Evolutionary conservation across 2,113 vertebrate species (phyloP).

Genomic region (Plotosus lineatus): DNA sequence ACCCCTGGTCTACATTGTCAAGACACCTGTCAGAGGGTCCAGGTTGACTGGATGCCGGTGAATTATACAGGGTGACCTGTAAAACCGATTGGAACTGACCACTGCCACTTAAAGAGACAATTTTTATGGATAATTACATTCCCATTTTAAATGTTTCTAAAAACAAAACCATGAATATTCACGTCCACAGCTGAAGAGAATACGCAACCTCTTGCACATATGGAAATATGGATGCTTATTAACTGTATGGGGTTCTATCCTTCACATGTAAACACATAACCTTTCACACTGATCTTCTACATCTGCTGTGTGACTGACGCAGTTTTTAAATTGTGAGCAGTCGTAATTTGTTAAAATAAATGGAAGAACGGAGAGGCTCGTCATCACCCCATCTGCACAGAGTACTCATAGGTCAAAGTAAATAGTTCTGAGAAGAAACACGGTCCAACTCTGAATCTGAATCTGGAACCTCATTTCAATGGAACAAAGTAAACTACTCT

Average conservation of each 20-base stretch:
- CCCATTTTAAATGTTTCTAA: not conserved
- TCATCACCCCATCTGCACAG: constrained; percentile 7
- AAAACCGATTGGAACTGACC: too few relatives aligned
- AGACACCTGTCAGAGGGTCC: too few relatives aligned
- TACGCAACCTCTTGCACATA: not conserved
- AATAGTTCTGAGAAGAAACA: constrained; percentile 32
- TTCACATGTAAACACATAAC: not conserved
- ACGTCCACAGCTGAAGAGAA: not conserved
- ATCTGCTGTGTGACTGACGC: not conserved
- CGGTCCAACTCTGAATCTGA: constrained; percentile 19
- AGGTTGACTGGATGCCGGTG: too few relatives aligned
- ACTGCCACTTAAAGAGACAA: not conserved
- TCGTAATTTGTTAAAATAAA: not conserved
- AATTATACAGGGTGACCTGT: too few relatives aligned
- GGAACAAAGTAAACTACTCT: constrained; percentile 26
- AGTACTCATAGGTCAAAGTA: constrained; percentile 9
- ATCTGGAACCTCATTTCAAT: constrained; percentile 27
- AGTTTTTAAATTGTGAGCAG: not conserved
- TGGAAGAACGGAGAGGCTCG: not conserved
- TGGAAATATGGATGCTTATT: not conserved
- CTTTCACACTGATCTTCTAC: not conserved
- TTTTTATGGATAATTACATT: not conserved
- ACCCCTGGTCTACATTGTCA: too few relatives aligned
- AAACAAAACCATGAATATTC: not conserved
- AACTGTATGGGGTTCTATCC: not conserved